Evolutionary conservation across 2,113 vertebrate species (phyloP).

Genomic region (Oryzias melastigma): DNA sequence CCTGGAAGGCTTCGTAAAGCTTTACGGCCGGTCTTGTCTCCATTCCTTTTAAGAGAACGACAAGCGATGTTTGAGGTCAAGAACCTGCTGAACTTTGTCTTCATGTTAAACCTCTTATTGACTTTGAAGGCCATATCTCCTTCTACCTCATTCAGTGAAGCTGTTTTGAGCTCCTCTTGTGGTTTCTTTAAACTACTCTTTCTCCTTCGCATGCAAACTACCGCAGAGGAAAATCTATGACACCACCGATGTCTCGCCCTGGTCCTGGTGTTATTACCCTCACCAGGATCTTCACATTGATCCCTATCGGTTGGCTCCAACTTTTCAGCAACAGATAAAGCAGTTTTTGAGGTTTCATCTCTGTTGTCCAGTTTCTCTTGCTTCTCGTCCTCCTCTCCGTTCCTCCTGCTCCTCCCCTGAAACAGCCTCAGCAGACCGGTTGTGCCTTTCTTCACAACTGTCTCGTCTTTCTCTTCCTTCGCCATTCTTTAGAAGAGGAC

Average conservation of each 20-base stretch:
- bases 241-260: slow-evolving; percentile 19
- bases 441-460: slow-evolving; percentile 53
- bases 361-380: slow-evolving; percentile 17
- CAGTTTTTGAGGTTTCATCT: not conserved
- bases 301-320: not conserved
- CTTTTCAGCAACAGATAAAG: not conserved
- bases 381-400: not conserved
- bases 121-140: not conserved
- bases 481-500: slow-evolving; percentile 5
- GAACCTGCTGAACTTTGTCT: slow-evolving; percentile 1
- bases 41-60: not conserved
- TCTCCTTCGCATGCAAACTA: slow-evolving; percentile 30
- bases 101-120: slow-evolving; percentile 3
- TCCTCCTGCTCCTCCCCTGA: slow-evolving; percentile 48
- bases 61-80: not conserved
- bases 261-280: not conserved
- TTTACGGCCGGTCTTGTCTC: not conserved
- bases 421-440: slow-evolving; percentile 61
- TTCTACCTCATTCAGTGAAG: too few relatives aligned
- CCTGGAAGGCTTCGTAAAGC: not conserved
- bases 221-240: slow-evolving; percentile 26
- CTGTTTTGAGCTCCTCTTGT: not conserved
- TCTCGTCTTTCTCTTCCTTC: slow-evolving; percentile 11
- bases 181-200: not conserved
- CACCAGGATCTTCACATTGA: not conserved